Percentiles rank a stretch among this genome's conserved stretches.
Conservation (phyloP, 2,797 vertebrate species). For the Oreochromis mossambicus region DNA sequence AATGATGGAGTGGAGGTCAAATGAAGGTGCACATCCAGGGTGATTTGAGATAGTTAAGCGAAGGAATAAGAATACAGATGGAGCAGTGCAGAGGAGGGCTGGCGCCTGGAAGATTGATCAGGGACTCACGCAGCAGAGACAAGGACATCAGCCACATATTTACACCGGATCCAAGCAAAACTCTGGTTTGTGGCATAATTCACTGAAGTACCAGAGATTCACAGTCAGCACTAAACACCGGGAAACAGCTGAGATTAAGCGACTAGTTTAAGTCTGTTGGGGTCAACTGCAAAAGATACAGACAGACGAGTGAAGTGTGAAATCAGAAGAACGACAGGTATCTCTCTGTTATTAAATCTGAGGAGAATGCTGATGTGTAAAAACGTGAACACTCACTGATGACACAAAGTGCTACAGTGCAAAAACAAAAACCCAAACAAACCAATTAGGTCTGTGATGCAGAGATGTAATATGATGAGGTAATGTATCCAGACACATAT, state of each 20-base stretch:
- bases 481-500: neutral
- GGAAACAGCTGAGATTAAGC: neutral
- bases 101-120: conserved; percentile 64
- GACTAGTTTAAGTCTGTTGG: neutral
- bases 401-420: neutral
- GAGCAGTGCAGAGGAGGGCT: conserved; percentile 21
- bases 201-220: neutral
- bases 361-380: neutral
- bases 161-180: neutral
- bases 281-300: neutral
- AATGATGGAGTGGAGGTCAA: conserved; percentile 37
- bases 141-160: conserved; percentile 20
- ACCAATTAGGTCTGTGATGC: neutral
- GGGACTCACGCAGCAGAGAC: conserved; percentile 24
- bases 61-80: conserved; percentile 26
- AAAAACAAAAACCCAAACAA: neutral
- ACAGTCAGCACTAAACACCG: neutral
- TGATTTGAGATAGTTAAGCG: conserved; percentile 30
- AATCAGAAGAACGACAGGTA: neutral
- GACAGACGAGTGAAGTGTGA: neutral
- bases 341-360: neutral
- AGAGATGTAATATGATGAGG: neutral
- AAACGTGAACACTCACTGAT: neutral
- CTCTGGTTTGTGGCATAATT: neutral
- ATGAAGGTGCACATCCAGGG: conserved; percentile 41